Evolutionary conservation across 1,140 invertebrate species (phyloP).

Genomic region (Olivierus martensii): DNA sequence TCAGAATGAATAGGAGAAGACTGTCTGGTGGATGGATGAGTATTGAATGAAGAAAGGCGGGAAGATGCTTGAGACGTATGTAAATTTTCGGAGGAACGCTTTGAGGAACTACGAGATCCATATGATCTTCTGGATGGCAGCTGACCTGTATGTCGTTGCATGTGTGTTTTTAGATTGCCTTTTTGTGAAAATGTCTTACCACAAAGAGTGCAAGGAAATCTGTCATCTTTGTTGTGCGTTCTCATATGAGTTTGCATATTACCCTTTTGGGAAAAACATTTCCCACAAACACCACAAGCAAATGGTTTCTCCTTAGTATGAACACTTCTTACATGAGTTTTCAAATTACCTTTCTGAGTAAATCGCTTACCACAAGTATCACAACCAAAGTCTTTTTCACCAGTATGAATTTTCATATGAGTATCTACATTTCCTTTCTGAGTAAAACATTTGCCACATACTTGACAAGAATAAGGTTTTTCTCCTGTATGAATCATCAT

Average conservation of each 20-base stretch:
- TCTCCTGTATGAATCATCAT: slow-evolving; percentile 42
- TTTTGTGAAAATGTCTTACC: slow-evolving; percentile 47
- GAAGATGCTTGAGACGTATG: slow-evolving; percentile 5
- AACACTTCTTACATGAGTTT: slow-evolving; percentile 90
- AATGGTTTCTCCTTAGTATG: slow-evolving; percentile 50
- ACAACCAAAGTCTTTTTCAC: slow-evolving; percentile 22
- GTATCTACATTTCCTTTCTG: slow-evolving; percentile 28
- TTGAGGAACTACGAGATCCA: slow-evolving; percentile 2
- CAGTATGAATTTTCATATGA: slow-evolving; percentile 29
- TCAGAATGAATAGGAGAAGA: not conserved
- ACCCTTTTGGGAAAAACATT: slow-evolving; percentile 27
- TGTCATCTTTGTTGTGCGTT: slow-evolving; percentile 60
- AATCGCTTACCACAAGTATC: slow-evolving; percentile 21
- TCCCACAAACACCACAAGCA: slow-evolving; percentile 24
- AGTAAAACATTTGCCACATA: slow-evolving; percentile 26
- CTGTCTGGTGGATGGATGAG: slow-evolving; percentile 10
- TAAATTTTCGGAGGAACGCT: not conserved
- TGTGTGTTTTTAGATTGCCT: slow-evolving; percentile 44
- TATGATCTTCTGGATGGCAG: slow-evolving; percentile 12
- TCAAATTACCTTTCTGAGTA: slow-evolving; percentile 37
- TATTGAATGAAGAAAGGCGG: slow-evolving; percentile 12
- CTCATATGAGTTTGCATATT: slow-evolving; percentile 89
- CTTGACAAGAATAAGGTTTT: slow-evolving; percentile 32
- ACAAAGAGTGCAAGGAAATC: slow-evolving; percentile 24
- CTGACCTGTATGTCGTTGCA: slow-evolving; percentile 33